phyloP scores from a whole-genome alignment of 2,113 vertebrate genomes.

The Pachyramphus minor region DNA sequence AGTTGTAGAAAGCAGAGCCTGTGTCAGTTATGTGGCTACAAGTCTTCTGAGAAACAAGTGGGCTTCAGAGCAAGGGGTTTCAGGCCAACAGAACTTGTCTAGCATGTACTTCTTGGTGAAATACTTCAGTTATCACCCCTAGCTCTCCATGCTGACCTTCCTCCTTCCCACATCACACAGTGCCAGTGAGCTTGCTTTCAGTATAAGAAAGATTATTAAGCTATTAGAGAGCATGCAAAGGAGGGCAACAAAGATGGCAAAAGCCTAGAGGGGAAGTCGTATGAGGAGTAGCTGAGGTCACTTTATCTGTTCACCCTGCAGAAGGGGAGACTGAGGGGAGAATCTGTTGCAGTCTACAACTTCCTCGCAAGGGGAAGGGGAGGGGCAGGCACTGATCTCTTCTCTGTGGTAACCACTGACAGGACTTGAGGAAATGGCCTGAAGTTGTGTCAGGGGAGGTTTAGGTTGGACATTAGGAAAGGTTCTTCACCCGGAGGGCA shows the following conservation, averaged over 20 bases:
- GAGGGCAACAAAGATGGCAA: background rate
- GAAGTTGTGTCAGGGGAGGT: background rate
- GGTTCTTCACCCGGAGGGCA: background rate
- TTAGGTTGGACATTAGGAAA: background rate
- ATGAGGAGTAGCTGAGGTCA: background rate
- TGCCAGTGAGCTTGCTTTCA: background rate
- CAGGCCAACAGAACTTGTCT: background rate
- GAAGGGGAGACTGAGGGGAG: background rate
- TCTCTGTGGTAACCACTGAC: background rate
- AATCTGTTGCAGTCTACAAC: fast-evolving
- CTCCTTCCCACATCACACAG: background rate
- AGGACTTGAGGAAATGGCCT: fast-evolving
- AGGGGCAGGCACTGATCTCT: background rate
- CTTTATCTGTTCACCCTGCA: background rate
- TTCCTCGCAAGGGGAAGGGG: background rate
- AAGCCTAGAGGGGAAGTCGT: fast-evolving
- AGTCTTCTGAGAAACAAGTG: background rate
- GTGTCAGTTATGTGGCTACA: background rate
- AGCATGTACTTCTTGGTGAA: background rate
- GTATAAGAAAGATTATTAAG: background rate
- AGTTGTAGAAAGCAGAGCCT: background rate
- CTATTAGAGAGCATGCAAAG: background rate
- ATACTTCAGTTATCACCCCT: background rate
- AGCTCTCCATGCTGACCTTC: background rate
- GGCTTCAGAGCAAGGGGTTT: background rate